Percentiles rank a stretch among this genome's conserved stretches.
phyloP scores from a whole-genome alignment of 2,888 invertebrate species.

The Agonopterix arenella region DNA sequence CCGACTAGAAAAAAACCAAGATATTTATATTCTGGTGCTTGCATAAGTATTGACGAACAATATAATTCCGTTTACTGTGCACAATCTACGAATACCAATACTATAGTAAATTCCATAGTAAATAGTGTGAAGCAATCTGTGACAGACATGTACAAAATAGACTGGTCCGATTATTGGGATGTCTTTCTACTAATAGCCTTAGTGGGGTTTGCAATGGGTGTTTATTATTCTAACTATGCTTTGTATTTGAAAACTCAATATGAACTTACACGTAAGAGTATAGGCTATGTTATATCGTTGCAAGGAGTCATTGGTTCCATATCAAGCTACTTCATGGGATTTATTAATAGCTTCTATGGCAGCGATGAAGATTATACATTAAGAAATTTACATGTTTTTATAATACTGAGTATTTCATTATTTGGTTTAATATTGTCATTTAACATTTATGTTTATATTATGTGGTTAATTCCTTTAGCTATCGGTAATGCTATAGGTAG shows the following conservation, averaged over 20 bases:
- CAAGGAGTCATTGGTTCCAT: constrained; percentile 75
- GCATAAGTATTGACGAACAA: too few species aligned
- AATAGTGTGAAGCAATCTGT: constrained; percentile 57
- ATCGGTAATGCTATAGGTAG: constrained; percentile 75
- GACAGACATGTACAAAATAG: constrained; percentile 62
- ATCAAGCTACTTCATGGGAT: constrained; percentile 71
- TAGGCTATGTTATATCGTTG: constrained; percentile 80
- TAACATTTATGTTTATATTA: constrained; percentile 61
- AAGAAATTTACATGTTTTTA: constrained; percentile 75
- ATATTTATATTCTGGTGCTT: not conserved
- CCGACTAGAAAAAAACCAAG: constrained; percentile 17
- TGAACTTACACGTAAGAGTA: constrained; percentile 70
- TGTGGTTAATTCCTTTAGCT: constrained; percentile 75
- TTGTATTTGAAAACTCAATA: constrained; percentile 72
- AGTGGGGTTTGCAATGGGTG: constrained; percentile 75
- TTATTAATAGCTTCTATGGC: constrained; percentile 69
- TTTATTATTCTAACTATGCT: constrained; percentile 78
- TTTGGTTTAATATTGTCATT: constrained; percentile 63
- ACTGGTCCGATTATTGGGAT: constrained; percentile 78
- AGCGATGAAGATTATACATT: constrained; percentile 63
- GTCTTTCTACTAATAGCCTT: constrained; percentile 76
- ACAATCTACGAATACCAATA: constrained; percentile 5
- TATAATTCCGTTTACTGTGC: not conserved
- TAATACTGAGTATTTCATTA: constrained; percentile 62
- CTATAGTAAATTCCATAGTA: constrained; percentile 21